Percentiles rank a stretch among this genome's conserved stretches.
These are phyloP conservation scores for Avahi laniger DNA, from an alignment of 2,797 vertebrate genomes.

Conservation along the genomic window DNA sequence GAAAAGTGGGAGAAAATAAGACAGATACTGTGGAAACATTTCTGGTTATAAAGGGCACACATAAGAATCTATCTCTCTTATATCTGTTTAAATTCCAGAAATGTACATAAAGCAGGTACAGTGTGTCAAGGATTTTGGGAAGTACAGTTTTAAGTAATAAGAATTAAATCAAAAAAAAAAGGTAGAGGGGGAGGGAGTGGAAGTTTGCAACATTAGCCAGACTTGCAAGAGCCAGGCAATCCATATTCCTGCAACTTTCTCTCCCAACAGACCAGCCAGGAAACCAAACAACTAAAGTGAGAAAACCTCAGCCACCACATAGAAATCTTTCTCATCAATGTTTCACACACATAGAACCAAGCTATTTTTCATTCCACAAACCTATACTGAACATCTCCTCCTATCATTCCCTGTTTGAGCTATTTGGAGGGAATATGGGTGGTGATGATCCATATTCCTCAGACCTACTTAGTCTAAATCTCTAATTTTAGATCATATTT, in stretches of 20 bases:
- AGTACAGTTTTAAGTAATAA: neutral
- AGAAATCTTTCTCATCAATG: neutral
- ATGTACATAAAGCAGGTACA: neutral
- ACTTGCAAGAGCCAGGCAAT: neutral
- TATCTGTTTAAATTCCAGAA: neutral
- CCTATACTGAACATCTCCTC: neutral
- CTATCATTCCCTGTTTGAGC: neutral
- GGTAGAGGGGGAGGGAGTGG: no score
- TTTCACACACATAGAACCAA: neutral
- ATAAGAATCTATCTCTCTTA: neutral
- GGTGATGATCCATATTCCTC: neutral
- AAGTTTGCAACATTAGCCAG: neutral
- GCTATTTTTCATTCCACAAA: neutral
- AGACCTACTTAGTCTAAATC: neutral
- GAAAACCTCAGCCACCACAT: neutral
- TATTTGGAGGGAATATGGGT: neutral
- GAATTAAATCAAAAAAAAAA: neutral
- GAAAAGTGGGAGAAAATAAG: neutral
- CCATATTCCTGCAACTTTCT: neutral
- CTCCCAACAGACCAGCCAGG: neutral
- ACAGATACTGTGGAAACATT: neutral
- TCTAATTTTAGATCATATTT: slow-evolving; percentile 3
- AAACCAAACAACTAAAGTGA: neutral
- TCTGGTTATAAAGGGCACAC: neutral
- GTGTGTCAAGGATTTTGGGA: neutral